A percentile compares a stretch with the other conserved stretches of the same genome.
Evolutionary conservation across 1,140 invertebrate species (phyloP).

Genomic region (Euwallacea similis): DNA sequence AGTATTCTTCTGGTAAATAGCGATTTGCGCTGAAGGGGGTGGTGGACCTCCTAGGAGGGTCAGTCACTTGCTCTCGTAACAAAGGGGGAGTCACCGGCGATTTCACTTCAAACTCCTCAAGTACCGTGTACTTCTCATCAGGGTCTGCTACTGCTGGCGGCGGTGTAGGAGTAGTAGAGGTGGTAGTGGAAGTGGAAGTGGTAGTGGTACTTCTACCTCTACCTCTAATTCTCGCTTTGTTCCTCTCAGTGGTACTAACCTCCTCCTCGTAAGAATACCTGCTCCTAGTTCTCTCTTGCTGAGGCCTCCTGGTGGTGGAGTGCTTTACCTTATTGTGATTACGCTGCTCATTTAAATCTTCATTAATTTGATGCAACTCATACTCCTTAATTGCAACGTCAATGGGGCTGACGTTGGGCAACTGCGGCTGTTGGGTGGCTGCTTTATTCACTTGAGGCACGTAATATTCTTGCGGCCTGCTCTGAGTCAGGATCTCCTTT

Average conservation of each 20-base stretch:
- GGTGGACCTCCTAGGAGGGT: conserved; percentile 14
- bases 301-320: conserved; percentile 20
- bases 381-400: conserved; percentile 48
- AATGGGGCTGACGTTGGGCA: conserved; percentile 31
- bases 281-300: not conserved
- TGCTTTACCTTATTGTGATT: conserved; percentile 36
- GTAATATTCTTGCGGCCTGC: not conserved
- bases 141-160: not conserved
- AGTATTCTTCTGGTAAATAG: conserved; percentile 22
- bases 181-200: conserved; percentile 27
- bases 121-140: conserved; percentile 41
- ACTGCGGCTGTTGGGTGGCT: conserved; percentile 5
- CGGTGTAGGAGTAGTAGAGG: conserved; percentile 34
- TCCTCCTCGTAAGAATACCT: conserved; percentile 8
- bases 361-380: conserved; percentile 48
- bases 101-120: conserved; percentile 44
- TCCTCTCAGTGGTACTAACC: conserved; percentile 7
- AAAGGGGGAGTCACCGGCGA: not conserved
- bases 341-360: conserved; percentile 35
- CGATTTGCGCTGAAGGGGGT: conserved; percentile 11
- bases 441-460: not conserved
- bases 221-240: conserved; percentile 21
- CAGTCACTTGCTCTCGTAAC: not conserved
- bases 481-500: not conserved
- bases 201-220: conserved; percentile 32